A percentile compares a stretch with the other conserved stretches of the same genome.
Evolutionary conservation across 2,797 vertebrate genomes (phyloP).

Genomic region (Hippocampus kuda): DNA sequence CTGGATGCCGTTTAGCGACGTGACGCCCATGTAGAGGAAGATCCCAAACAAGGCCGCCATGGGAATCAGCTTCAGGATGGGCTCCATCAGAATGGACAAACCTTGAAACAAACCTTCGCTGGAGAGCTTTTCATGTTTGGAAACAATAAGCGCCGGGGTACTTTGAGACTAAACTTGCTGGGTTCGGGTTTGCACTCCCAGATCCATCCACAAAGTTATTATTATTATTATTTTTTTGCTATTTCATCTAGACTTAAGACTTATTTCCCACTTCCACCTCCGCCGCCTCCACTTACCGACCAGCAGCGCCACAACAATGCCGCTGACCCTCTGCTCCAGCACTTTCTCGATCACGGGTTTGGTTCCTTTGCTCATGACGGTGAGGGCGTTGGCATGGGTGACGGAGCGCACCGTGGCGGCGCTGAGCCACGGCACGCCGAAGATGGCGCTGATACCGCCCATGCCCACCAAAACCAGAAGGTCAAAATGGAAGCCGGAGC

Average conservation of each 20-base stretch:
- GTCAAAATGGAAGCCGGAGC: conserved; percentile 92
- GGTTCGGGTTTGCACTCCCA: too few species aligned
- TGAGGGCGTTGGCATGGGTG: conserved; percentile 92
- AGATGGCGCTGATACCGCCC: conserved; percentile 81
- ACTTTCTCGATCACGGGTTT: conserved; percentile 79
- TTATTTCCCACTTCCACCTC: neutral
- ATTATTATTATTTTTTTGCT: too few species aligned
- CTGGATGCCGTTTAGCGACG: conserved; percentile 91
- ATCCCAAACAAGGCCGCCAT: conserved; percentile 90
- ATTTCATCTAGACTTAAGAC: neutral
- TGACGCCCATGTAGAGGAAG: conserved; percentile 97
- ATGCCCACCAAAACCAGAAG: conserved; percentile 87
- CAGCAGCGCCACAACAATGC: conserved; percentile 81
- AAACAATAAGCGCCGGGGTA: neutral
- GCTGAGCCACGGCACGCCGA: conserved; percentile 94
- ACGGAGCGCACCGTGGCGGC: conserved; percentile 90
- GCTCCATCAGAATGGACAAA: conserved; percentile 90
- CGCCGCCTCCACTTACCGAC: conserved; percentile 71
- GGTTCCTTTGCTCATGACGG: conserved; percentile 79
- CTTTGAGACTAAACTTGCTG: too few species aligned
- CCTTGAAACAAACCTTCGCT: conserved; percentile 62
- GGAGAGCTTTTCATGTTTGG: neutral
- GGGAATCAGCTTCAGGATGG: conserved; percentile 82
- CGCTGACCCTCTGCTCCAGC: conserved; percentile 87
- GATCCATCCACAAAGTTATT: too few species aligned